Evolutionary conservation across 2,797 vertebrate genomes (phyloP).

Genomic region (Thripadectes ignobilis): DNA sequence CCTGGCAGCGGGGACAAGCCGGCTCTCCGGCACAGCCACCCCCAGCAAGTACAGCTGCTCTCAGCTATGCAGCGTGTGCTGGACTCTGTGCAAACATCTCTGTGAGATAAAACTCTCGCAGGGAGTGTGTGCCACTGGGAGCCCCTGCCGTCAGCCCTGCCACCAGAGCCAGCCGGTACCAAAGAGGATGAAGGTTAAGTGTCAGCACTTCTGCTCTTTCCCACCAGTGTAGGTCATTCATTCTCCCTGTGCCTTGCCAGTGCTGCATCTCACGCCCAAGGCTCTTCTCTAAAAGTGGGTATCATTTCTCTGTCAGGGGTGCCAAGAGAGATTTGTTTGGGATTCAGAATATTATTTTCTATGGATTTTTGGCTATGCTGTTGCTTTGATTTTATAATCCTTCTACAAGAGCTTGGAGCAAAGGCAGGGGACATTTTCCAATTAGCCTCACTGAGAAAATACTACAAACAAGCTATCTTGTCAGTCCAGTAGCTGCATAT

Average conservation of each 20-base stretch:
- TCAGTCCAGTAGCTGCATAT: not conserved
- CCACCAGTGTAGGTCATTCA: rapidly evolving
- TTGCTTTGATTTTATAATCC: conserved; percentile 6
- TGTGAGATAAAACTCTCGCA: rapidly evolving
- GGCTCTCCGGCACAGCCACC: not conserved
- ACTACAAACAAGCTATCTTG: not conserved
- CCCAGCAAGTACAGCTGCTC: rapidly evolving
- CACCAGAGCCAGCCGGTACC: rapidly evolving
- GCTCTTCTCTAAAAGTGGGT: not conserved
- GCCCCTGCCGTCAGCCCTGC: not conserved
- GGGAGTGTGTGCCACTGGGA: not conserved
- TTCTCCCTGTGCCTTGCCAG: not conserved
- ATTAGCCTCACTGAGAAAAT: not conserved
- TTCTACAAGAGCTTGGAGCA: not conserved
- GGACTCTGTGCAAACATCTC: rapidly evolving
- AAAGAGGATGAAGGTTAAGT: not conserved
- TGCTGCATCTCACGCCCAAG: rapidly evolving
- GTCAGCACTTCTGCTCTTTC: not conserved
- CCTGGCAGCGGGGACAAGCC: not conserved
- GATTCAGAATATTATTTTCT: not conserved
- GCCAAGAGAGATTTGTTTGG: not conserved
- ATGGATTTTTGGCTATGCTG: not conserved
- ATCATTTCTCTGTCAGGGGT: not conserved
- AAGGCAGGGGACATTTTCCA: not conserved
- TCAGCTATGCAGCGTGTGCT: not conserved